Percentiles rank a stretch among this genome's conserved stretches.
Evolutionary conservation across 2,797 vertebrate species (phyloP).

Genomic region (Pagetopsis macropterus): DNA sequence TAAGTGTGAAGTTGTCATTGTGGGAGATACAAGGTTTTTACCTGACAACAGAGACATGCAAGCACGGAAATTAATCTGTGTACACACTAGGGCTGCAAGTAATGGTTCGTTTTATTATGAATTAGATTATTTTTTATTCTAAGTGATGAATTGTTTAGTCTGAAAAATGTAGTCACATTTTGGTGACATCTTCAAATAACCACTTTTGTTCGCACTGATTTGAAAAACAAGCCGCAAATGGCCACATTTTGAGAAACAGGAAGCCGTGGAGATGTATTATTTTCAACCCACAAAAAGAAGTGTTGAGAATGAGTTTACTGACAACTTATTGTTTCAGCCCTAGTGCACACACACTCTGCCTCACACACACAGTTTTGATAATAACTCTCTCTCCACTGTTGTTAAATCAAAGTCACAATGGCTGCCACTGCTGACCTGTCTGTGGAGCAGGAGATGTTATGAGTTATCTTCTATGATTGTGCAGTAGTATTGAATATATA

Average conservation of each 20-base stretch:
- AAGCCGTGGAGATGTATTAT: background rate
- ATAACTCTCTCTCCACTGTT: constrained; percentile 56
- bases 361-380: constrained; percentile 43
- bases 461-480: constrained; percentile 82
- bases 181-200: constrained; percentile 23
- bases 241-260: background rate
- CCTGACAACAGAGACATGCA: constrained; percentile 35
- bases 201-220: constrained; percentile 14
- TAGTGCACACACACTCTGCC: constrained; percentile 30
- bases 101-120: constrained; percentile 32
- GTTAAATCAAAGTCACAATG: constrained; percentile 58
- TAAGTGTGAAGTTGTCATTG: constrained; percentile 43
- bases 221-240: constrained; percentile 25
- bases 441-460: constrained; percentile 57
- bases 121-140: constrained; percentile 26
- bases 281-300: background rate
- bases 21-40: constrained; percentile 48
- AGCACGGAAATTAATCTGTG: constrained; percentile 31
- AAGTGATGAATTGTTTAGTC: constrained; percentile 1
- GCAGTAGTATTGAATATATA: constrained; percentile 62
- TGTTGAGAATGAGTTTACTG: constrained; percentile 28
- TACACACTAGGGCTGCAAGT: constrained; percentile 49
- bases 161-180: constrained; percentile 38
- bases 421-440: constrained; percentile 79
- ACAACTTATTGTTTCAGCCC: constrained; percentile 36